A percentile compares a stretch with the other conserved stretches of the same genome.
Conservation (phyloP, 2,797 vertebrate genomes). For the Amblyraja radiata region DNA sequence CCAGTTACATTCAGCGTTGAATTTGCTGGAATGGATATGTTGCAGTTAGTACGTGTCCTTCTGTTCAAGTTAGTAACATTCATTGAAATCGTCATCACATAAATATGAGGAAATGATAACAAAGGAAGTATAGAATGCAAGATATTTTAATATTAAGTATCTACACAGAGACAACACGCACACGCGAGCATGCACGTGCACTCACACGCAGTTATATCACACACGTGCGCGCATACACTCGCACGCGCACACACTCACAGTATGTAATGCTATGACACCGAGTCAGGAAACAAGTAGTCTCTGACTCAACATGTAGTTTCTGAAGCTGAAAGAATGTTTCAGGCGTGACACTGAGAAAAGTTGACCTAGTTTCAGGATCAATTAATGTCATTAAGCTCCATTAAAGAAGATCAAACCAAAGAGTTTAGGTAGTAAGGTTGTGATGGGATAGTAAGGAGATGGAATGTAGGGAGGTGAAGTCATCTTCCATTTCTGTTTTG, state of each 20-base stretch:
- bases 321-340: not conserved
- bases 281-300: not conserved
- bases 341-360: not conserved
- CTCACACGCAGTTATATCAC: too few relatives aligned
- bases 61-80: not conserved
- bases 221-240: too few relatives aligned
- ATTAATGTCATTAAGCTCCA: not conserved
- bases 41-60: not conserved
- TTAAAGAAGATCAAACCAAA: not conserved
- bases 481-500: not conserved
- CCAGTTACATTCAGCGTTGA: not conserved
- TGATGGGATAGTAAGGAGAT: too few relatives aligned
- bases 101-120: not conserved
- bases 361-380: not conserved
- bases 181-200: too few relatives aligned
- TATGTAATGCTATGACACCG: not conserved
- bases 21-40: not conserved
- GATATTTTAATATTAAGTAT: not conserved
- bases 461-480: not conserved
- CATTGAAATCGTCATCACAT: not conserved
- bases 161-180: not conserved
- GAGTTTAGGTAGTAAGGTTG: not conserved
- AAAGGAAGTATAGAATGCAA: not conserved
- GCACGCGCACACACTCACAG: too few relatives aligned
- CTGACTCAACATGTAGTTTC: not conserved